Evolutionary conservation across 2,797 vertebrate species (phyloP).

Genomic region (Discoglossus pictus): DNA sequence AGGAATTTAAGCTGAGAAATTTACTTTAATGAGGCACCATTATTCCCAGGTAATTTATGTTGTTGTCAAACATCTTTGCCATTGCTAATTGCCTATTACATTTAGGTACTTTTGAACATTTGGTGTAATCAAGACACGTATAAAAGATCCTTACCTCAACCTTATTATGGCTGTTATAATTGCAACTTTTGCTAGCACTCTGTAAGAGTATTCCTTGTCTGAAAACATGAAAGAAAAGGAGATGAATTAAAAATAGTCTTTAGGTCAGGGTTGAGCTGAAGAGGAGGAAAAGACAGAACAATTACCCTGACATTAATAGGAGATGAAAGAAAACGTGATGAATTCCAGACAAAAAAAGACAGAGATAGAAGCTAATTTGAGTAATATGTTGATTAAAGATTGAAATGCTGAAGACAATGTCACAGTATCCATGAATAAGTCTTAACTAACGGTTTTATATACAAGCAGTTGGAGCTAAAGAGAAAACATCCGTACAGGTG

Average conservation of each 20-base stretch:
- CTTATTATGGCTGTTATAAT: constrained; percentile 45
- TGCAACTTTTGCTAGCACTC: constrained; percentile 39
- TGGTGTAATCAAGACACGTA: constrained; percentile 48
- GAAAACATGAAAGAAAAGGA: constrained; percentile 41
- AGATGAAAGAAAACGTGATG: constrained; percentile 43
- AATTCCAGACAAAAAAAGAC: constrained; percentile 34
- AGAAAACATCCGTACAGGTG: too few species aligned
- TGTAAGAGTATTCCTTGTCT: constrained; percentile 29
- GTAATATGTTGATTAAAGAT: constrained; percentile 36
- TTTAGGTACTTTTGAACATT: constrained; percentile 46
- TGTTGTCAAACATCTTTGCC: constrained; percentile 50
- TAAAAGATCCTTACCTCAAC: constrained; percentile 38
- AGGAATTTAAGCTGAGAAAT: constrained; percentile 14
- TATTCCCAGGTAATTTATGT: constrained; percentile 48
- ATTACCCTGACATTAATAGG: constrained; percentile 47
- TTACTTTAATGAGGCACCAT: constrained; percentile 44
- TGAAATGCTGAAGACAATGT: constrained; percentile 17
- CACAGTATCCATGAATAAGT: background rate
- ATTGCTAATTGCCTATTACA: constrained; percentile 51
- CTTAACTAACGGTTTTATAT: too few species aligned
- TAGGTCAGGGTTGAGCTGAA: constrained; percentile 38
- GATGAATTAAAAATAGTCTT: constrained; percentile 45
- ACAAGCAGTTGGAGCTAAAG: too few species aligned
- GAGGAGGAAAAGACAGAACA: constrained; percentile 43
- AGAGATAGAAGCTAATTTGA: constrained; percentile 31